Percentiles rank a stretch among this genome's conserved stretches.
phyloP scores from a whole-genome alignment of 1,140 invertebrate species.

The Drosophila carrolli region DNA sequence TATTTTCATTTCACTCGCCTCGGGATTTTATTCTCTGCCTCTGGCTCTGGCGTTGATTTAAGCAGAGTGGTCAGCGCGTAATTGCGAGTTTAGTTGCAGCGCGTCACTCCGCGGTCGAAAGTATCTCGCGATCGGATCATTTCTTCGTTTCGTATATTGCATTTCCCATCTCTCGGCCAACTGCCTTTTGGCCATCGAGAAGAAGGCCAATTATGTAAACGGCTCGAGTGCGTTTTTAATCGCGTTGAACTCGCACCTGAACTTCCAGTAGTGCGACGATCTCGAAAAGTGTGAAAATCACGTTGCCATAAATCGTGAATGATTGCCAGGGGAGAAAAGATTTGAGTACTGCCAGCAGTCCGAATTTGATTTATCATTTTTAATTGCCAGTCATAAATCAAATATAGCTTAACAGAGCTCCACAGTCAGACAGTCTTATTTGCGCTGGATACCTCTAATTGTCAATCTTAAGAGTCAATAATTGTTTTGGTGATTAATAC shows the following conservation, averaged over 20 bases:
- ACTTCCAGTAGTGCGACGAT: slow-evolving; percentile 22
- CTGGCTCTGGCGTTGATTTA: slow-evolving; percentile 50
- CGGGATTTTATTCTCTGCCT: slow-evolving; percentile 47
- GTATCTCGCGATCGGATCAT: slow-evolving; percentile 49
- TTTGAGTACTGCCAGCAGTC: slow-evolving; percentile 10
- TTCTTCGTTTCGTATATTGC: slow-evolving; percentile 15
- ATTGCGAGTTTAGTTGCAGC: slow-evolving; percentile 54
- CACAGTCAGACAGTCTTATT: slow-evolving; percentile 8
- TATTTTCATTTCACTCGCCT: slow-evolving; percentile 40
- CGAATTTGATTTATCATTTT: slow-evolving; percentile 35
- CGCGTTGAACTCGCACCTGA: slow-evolving; percentile 21
- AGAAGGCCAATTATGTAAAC: slow-evolving; percentile 71
- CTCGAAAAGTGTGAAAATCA: slow-evolving; percentile 61
- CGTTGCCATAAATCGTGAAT: slow-evolving; percentile 25
- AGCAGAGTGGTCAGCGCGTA: slow-evolving; percentile 53
- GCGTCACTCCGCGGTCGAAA: slow-evolving; percentile 53
- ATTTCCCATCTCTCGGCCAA: slow-evolving; percentile 15
- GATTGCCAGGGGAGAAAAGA: slow-evolving; percentile 1
- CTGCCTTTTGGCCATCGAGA: slow-evolving; percentile 21
- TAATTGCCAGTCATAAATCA: slow-evolving; percentile 43
- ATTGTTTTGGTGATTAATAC: slow-evolving; percentile 2
- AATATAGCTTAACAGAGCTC: slow-evolving; percentile 18
- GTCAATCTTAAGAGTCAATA: slow-evolving; percentile 17
- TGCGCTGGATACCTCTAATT: slow-evolving; percentile 9
- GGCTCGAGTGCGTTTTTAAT: slow-evolving; percentile 51